Evolutionary conservation across 2,113 vertebrate species (phyloP).

Genomic region (Thinocorus orbignyianus): DNA sequence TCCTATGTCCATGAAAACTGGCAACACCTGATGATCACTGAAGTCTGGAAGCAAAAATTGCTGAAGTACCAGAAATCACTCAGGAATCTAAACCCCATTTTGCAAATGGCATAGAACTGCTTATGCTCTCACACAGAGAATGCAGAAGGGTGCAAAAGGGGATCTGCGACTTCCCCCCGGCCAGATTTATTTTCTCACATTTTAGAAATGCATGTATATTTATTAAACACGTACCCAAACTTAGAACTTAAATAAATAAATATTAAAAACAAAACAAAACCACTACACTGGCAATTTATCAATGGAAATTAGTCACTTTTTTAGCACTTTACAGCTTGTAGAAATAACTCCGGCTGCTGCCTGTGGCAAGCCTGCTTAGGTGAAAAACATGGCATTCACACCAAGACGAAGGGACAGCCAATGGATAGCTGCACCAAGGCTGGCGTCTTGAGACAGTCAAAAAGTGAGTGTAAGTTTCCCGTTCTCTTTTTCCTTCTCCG

Average conservation of each 20-base stretch:
- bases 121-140: neutral
- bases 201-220: rapidly evolving
- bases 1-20: neutral
- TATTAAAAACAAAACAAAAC: neutral
- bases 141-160: neutral
- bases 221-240: neutral
- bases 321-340: neutral
- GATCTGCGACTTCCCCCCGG: neutral
- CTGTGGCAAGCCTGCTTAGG: neutral
- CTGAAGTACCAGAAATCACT: neutral
- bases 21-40: neutral
- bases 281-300: neutral
- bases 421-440: neutral
- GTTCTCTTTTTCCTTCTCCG: neutral
- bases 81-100: neutral
- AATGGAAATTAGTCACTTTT: neutral
- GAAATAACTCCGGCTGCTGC: neutral
- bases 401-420: neutral
- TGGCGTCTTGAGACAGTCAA: neutral
- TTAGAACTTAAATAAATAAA: neutral
- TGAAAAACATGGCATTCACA: neutral
- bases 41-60: neutral
- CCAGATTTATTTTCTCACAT: neutral
- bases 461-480: neutral
- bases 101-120: neutral